A percentile compares a stretch with the other conserved stretches of the same genome.
Conservation (phyloP, 2,113 vertebrate species). For the Channa maculata region DNA sequence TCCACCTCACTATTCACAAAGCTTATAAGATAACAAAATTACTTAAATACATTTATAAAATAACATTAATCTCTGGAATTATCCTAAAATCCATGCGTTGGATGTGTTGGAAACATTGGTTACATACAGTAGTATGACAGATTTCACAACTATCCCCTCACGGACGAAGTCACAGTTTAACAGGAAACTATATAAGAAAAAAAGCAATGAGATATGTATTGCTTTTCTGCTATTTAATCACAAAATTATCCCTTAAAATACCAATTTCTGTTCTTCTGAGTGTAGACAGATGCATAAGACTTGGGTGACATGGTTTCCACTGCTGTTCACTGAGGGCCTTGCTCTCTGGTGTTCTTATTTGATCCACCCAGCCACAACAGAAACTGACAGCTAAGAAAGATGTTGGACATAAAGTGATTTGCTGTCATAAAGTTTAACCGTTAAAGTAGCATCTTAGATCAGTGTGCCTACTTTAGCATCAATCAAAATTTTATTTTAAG, state of each 20-base stretch:
- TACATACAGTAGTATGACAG: constrained; percentile 3
- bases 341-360: constrained; percentile 5
- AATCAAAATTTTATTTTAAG: background rate
- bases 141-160: constrained; percentile 27
- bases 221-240: background rate
- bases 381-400: background rate
- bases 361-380: background rate
- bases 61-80: too few species aligned
- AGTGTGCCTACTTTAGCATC: background rate
- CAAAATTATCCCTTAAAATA: too few species aligned
- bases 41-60: too few species aligned
- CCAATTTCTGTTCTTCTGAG: too few species aligned
- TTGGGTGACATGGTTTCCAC: background rate
- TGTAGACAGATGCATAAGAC: too few species aligned
- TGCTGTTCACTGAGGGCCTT: background rate
- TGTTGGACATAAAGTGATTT: background rate
- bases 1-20: too few species aligned
- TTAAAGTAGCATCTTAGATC: constrained; percentile 4
- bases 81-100: too few species aligned
- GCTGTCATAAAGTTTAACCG: constrained; percentile 6
- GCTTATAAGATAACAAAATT: too few species aligned
- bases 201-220: background rate
- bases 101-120: too few species aligned
- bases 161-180: constrained; percentile 18
- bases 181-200: background rate